Evolutionary conservation across 2,797 vertebrate species (phyloP), one percentile per base, ranked within the genome.

Genomic region (Gambusia yucatana): DNA sequence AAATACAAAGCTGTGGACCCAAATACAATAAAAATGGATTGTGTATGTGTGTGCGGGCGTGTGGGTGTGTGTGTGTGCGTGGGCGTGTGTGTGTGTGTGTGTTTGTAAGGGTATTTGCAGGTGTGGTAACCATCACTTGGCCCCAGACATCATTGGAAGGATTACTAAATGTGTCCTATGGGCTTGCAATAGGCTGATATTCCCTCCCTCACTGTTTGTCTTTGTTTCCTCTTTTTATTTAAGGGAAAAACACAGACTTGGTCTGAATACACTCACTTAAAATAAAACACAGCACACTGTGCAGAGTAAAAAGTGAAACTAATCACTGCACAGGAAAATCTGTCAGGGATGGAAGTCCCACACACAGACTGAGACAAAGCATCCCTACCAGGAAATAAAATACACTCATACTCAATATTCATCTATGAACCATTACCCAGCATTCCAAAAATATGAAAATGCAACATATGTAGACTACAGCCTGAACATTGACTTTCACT

Each of bases 21-120:
- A 96, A 97, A 98, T 97, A 97, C 97, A 96, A 98, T 98, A 97
- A 98, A 98, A 99, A 98, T 98, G 97, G 97, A 98, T 98, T 94
- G 96, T 84, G 92, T 91, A 95, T 39, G 36, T 39, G 36, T 39
- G 36, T 39, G 39, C 6, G 39, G 5, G 39, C 13, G 44, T 3
- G 11, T 11, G 43, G 94, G 96, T 85, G 91, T 91, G 95, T 96
- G 96, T 94, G 96, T 84, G 92, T 91, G 95, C 96, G 96, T 55
- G 7, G 8, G 50, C 96, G 94, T 84, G 52, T 96, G 94, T 84
- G 82, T 87, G 78, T 82, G 83, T 85, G 85, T 69, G 13, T 84
- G 71, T 83, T 78, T 90, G 86, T 88, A 83, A 80, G 96, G 96
- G 96, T 96, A 96, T 97, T 95, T 96, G 96, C 95, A 95, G 95